A percentile compares a stretch with the other conserved stretches of the same genome.
phyloP scores from a whole-genome alignment of 2,888 invertebrate genomes.

The Lamellibrachia columna region DNA sequence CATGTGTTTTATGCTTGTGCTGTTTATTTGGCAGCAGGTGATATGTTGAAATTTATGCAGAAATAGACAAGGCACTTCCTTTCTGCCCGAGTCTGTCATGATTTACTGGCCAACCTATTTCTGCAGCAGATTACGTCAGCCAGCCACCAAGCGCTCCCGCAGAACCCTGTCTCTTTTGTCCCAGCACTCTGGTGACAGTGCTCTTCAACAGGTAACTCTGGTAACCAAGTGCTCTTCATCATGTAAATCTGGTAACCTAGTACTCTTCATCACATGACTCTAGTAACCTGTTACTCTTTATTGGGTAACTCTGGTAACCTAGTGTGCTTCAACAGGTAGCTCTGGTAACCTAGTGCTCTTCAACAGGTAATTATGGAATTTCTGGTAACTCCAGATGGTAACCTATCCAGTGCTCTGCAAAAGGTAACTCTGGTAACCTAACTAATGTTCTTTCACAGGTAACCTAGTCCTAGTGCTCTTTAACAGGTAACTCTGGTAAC shows the following conservation, averaged over 20 bases:
- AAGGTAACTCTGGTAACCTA: too few species aligned
- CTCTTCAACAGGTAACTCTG: too few species aligned
- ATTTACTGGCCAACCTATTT: background rate
- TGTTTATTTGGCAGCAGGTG: slow-evolving; percentile 9
- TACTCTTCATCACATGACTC: too few species aligned
- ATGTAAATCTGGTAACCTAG: background rate
- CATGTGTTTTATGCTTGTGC: background rate
- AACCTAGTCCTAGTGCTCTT: background rate
- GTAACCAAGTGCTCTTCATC: background rate
- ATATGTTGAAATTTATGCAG: slow-evolving; percentile 16
- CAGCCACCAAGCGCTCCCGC: background rate
- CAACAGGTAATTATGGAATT: background rate
- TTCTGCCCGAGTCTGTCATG: background rate
- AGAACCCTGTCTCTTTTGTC: background rate
- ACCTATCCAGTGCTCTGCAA: background rate
- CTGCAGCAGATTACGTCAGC: slow-evolving; percentile 1
- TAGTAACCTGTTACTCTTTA: background rate
- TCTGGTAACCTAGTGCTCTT: background rate
- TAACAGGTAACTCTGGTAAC: too few species aligned
- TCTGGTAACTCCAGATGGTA: background rate
- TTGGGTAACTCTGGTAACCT: background rate
- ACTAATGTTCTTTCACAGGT: background rate
- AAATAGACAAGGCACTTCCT: slow-evolving; percentile 4
- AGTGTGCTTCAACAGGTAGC: background rate
- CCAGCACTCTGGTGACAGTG: background rate